phyloP scores from a whole-genome alignment of 2,888 invertebrate species.

The Microplitis manilae region DNA sequence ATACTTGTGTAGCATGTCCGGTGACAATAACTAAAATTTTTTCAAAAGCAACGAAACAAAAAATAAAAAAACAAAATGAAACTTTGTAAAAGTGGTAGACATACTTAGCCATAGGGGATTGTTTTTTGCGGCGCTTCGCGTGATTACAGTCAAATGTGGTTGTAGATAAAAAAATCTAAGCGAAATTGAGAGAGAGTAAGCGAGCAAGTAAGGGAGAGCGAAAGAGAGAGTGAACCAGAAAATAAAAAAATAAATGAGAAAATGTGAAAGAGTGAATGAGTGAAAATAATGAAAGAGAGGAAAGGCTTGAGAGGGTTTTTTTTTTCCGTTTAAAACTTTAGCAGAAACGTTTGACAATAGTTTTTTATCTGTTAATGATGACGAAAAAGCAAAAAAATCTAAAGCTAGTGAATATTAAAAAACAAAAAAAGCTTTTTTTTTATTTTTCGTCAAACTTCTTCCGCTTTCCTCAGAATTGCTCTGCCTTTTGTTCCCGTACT shows the following conservation, averaged over 20 bases:
- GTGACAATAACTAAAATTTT: slow-evolving; percentile 42
- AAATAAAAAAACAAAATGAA: slow-evolving; percentile 27
- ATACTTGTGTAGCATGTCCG: slow-evolving; percentile 26
- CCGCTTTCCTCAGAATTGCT: neutral
- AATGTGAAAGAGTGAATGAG: neutral
- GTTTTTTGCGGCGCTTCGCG: slow-evolving; percentile 30
- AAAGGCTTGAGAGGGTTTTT: slow-evolving; percentile 12
- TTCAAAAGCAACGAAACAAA: slow-evolving; percentile 27
- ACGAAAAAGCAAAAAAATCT: slow-evolving; percentile 16
- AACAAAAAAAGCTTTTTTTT: slow-evolving; percentile 18
- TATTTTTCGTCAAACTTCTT: neutral
- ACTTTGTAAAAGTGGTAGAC: slow-evolving; percentile 22
- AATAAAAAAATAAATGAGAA: neutral
- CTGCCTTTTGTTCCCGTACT: neutral
- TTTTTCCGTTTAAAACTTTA: slow-evolving; percentile 18
- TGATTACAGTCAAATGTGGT: slow-evolving; percentile 34
- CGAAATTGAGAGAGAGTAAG: slow-evolving; percentile 33
- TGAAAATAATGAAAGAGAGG: slow-evolving; percentile 11
- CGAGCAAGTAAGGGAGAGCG: neutral
- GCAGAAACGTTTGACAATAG: slow-evolving; percentile 20
- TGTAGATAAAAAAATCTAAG: slow-evolving; percentile 21
- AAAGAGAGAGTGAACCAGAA: neutral
- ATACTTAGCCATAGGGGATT: slow-evolving; percentile 35
- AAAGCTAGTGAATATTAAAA: slow-evolving; percentile 20
- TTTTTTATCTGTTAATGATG: slow-evolving; percentile 31